Percentiles rank a stretch among this genome's conserved stretches.
These are phyloP conservation scores for Apogon talboti DNA, from an alignment of 2,797 vertebrate genomes.

Conservation along the genomic window DNA sequence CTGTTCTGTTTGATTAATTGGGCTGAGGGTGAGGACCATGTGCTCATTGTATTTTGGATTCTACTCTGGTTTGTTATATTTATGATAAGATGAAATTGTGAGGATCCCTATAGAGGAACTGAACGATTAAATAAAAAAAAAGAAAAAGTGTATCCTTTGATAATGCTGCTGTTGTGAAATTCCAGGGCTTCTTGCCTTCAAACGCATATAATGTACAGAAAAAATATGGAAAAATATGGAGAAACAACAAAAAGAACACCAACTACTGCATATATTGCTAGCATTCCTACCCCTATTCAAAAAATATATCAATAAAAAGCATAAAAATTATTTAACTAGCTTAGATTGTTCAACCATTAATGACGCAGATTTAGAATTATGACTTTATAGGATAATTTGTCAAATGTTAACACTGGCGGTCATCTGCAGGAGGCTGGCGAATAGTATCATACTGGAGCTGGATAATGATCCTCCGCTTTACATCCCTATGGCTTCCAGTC, in stretches of 20 bases:
- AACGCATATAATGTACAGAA: not conserved
- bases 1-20: slow-evolving; percentile 51
- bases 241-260: not conserved
- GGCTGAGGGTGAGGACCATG: not conserved
- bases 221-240: not conserved
- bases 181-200: not conserved
- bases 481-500: slow-evolving; percentile 62
- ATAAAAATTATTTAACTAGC: slow-evolving; percentile 14
- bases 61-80: slow-evolving; percentile 26
- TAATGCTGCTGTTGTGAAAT: slow-evolving; percentile 1
- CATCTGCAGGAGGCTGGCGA: slow-evolving; percentile 20
- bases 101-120: slow-evolving; percentile 15
- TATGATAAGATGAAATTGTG: slow-evolving; percentile 23
- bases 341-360: slow-evolving; percentile 13
- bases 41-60: slow-evolving; percentile 21
- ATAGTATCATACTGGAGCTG: slow-evolving; percentile 22
- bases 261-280: not conserved
- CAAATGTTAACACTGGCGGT: slow-evolving; percentile 17
- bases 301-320: too few species aligned
- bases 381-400: slow-evolving; percentile 17
- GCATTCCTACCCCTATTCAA: too few species aligned
- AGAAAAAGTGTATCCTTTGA: not conserved
- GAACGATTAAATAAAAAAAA: slow-evolving; percentile 16
- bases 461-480: slow-evolving; percentile 64
- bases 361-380: slow-evolving; percentile 34